Conservation (phyloP, 2,797 vertebrate genomes). For the Phoeniculus purpureus region DNA sequence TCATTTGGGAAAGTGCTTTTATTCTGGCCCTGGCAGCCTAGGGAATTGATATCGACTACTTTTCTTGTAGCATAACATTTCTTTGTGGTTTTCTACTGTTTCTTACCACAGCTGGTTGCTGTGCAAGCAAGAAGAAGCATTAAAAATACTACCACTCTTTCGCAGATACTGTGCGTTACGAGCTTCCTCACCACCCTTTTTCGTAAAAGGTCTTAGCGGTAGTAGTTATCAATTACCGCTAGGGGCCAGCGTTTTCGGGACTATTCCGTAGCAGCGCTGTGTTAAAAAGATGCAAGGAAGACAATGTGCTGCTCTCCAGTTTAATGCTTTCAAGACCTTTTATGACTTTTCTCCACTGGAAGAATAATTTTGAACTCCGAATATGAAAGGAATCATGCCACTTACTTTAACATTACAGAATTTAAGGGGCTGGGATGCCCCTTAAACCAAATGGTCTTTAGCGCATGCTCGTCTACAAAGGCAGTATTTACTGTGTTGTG, state of each 20-base stretch:
- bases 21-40: background rate
- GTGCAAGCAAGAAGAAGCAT: background rate
- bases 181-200: background rate
- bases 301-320: background rate
- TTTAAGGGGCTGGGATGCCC: background rate
- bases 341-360: background rate
- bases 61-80: background rate
- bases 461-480: background rate
- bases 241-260: background rate
- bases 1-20: constrained; percentile 40
- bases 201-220: background rate
- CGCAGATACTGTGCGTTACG: background rate
- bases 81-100: background rate
- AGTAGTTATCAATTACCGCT: background rate
- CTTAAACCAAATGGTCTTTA: background rate
- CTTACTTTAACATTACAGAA: background rate
- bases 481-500: background rate
- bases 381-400: background rate
- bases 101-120: background rate
- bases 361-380: background rate
- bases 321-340: background rate
- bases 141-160: background rate
- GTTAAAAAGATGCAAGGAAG: background rate
- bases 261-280: background rate
- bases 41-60: background rate